These are phyloP conservation scores for Caenorhabditis elegans DNA, from an alignment of 1,140 invertebrate genomes.

Conservation along the genomic window DNA sequence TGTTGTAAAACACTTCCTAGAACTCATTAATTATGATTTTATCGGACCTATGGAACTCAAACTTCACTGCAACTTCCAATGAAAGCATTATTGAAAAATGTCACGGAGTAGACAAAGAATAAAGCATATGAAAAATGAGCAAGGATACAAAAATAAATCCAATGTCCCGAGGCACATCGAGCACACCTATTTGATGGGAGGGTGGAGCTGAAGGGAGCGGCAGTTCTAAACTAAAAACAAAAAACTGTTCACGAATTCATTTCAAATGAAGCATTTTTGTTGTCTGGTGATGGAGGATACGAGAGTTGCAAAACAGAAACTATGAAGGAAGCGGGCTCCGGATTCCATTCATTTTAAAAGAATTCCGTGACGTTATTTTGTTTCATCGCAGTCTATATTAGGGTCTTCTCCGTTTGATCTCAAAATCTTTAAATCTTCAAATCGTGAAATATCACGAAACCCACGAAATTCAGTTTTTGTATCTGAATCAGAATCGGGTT, in stretches of 20 bases:
- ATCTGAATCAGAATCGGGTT: not conserved
- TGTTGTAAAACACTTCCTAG: too few relatives aligned
- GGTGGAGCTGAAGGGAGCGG: not conserved
- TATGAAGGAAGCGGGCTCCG: not conserved
- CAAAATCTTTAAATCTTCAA: not conserved
- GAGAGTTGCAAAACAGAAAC: conserved; percentile 21
- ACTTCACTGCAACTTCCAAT: too few relatives aligned
- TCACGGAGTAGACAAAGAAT: too few relatives aligned
- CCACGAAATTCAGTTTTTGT: too few relatives aligned
- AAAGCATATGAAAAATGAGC: too few relatives aligned
- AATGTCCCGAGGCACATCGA: not conserved
- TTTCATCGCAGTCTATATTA: not conserved
- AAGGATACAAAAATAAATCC: not conserved
- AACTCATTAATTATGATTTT: too few relatives aligned
- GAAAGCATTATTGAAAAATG: too few relatives aligned
- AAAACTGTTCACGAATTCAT: conserved; percentile 27
- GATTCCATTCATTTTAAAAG: conserved; percentile 30
- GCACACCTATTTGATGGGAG: not conserved
- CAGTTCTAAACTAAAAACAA: not conserved
- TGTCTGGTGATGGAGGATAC: not conserved
- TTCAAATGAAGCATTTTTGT: not conserved
- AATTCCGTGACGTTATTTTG: not conserved
- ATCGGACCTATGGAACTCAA: too few relatives aligned
- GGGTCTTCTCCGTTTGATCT: not conserved
- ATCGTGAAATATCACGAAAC: too few relatives aligned